Percentiles rank a stretch among this genome's conserved stretches.
phyloP scores from a whole-genome alignment of 2,113 vertebrate species.

The Miniopterus natalensis region DNA sequence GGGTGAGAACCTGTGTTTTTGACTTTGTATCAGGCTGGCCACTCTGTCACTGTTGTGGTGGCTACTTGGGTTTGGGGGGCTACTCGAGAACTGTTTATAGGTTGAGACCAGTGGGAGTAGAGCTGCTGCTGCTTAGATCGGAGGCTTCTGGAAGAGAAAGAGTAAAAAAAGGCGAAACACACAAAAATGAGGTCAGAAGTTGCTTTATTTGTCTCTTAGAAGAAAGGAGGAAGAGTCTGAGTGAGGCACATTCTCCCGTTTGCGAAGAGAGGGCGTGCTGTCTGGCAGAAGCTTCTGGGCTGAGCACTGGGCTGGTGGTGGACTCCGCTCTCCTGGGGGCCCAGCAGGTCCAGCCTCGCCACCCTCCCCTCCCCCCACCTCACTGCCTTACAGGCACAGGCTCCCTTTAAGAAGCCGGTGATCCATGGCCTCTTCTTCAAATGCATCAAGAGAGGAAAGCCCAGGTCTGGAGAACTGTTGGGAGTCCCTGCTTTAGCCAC shows the following conservation, averaged over 20 bases:
- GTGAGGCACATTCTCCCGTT: neutral
- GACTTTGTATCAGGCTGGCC: neutral
- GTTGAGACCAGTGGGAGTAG: neutral
- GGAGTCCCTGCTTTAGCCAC: neutral
- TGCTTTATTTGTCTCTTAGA: neutral
- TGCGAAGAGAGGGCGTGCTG: neutral
- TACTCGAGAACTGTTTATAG: neutral
- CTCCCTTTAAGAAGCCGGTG: neutral
- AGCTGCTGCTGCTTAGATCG: neutral
- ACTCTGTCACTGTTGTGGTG: neutral
- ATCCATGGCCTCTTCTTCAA: neutral
- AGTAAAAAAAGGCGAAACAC: neutral
- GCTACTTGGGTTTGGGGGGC: neutral
- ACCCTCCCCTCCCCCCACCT: fast-evolving
- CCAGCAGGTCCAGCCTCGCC: neutral
- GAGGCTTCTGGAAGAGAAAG: neutral
- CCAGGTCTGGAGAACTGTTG: neutral
- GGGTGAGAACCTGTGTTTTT: neutral
- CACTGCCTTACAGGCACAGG: fast-evolving
- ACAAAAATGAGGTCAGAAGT: neutral
- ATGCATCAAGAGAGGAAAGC: neutral
- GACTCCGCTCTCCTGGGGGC: neutral
- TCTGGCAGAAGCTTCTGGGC: neutral
- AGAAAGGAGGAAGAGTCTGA: neutral
- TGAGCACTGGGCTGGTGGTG: too few species aligned